Percentiles rank a stretch among this genome's conserved stretches.
Conservation (phyloP, 92 coral and sea anemone species). For the Porites evermanni region DNA sequence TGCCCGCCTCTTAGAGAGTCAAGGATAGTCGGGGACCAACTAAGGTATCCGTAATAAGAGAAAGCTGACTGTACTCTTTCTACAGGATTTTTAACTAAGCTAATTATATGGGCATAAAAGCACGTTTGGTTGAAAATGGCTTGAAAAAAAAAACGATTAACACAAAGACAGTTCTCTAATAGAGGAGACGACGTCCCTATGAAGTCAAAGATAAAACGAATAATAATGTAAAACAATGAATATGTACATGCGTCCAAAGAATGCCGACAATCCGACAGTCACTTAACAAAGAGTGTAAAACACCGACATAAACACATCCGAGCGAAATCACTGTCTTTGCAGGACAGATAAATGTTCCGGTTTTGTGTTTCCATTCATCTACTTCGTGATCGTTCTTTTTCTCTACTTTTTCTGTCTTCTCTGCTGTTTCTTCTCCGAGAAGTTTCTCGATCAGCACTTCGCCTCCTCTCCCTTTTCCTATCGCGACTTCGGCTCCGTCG, state of each 20-base stretch:
- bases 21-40: too few relatives aligned
- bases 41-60: too few relatives aligned
- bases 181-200: neutral
- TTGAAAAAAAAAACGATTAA: neutral
- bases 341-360: neutral
- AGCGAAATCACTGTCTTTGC: neutral
- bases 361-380: neutral
- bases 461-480: conserved; percentile 60
- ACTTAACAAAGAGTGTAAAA: too few relatives aligned
- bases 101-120: neutral
- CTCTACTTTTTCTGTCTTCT: conserved; percentile 28
- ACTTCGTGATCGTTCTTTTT: conserved; percentile 38
- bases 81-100: too few relatives aligned
- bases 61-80: too few relatives aligned
- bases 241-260: neutral
- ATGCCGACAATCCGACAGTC: neutral
- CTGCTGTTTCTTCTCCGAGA: conserved; percentile 33
- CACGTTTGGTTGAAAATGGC: neutral
- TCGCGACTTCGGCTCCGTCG: conserved; percentile 61
- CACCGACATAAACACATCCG: too few relatives aligned
- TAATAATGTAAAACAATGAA: neutral
- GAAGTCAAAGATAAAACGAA: neutral
- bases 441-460: conserved; percentile 66
- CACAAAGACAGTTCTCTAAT: neutral
- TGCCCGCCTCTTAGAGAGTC: too few relatives aligned